phyloP scores from a whole-genome alignment of 2,113 vertebrate genomes.

The Corythoichthys haematopterus region DNA sequence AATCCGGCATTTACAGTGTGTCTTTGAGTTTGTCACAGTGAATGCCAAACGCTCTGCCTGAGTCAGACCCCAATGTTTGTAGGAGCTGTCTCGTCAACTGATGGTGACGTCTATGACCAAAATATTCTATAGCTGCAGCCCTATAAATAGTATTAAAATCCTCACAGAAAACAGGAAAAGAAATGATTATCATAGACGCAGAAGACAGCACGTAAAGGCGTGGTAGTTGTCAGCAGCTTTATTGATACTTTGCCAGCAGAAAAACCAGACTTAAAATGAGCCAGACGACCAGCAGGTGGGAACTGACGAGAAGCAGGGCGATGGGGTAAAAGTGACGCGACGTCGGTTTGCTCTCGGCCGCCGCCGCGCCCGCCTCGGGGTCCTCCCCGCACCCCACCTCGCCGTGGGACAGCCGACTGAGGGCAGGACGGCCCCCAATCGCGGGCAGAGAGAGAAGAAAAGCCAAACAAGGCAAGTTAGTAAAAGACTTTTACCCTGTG shows the following conservation, averaged over 20 bases:
- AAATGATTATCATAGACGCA: conserved; percentile 34
- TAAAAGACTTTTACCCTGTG: background rate
- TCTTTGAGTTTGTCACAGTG: too few species aligned
- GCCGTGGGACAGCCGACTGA: conserved; percentile 91
- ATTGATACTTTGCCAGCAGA: conserved; percentile 99
- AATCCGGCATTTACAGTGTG: too few species aligned
- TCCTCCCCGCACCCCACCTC: conserved; percentile 89
- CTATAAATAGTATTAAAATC: too few species aligned
- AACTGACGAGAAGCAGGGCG: conserved; percentile 98
- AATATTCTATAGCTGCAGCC: too few species aligned
- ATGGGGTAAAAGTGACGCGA: conserved; percentile 99
- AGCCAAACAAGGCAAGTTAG: conserved; percentile 14
- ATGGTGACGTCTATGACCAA: too few species aligned
- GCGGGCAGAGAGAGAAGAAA: conserved; percentile 44
- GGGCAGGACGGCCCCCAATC: background rate
- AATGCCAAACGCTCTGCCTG: too few species aligned
- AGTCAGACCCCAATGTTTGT: too few species aligned
- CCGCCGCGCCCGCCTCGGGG: conserved; percentile 86
- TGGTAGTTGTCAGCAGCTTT: conserved; percentile 73
- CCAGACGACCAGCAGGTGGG: conserved; percentile 98
- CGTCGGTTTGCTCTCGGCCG: conserved; percentile 92
- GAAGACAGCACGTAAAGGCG: conserved; percentile 46
- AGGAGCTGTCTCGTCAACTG: too few species aligned
- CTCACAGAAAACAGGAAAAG: background rate
- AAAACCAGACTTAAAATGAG: conserved; percentile 99